Conservation (phyloP, 2,113 vertebrate species). For the Calidris pygmaea region DNA sequence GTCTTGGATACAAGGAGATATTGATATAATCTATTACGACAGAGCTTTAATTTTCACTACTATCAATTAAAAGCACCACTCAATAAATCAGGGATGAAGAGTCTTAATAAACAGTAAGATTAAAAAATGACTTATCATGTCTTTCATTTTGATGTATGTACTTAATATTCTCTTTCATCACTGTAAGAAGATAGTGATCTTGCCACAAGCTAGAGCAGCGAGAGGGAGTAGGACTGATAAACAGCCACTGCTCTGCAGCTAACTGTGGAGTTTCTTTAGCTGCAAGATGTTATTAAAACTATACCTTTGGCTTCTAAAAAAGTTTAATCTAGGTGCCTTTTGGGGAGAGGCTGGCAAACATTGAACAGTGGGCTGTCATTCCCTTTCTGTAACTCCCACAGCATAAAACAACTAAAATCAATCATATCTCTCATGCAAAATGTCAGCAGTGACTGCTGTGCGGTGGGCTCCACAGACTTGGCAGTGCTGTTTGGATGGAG, state of each 20-base stretch:
- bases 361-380: neutral
- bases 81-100: slow-evolving; percentile 42
- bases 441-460: neutral
- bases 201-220: slow-evolving; percentile 36
- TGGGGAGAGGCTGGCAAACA: neutral
- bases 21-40: slow-evolving; percentile 5
- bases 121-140: neutral
- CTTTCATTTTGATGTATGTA: slow-evolving; percentile 61
- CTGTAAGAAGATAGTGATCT: slow-evolving; percentile 42
- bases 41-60: slow-evolving; percentile 48
- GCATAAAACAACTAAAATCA: neutral
- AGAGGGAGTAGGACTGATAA: neutral
- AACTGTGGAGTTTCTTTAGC: neutral
- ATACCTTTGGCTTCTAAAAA: neutral
- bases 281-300: slow-evolving; percentile 18
- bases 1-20: slow-evolving; percentile 9
- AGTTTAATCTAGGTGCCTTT: neutral
- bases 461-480: neutral
- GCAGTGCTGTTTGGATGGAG: neutral
- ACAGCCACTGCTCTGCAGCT: neutral
- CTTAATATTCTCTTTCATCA: slow-evolving; percentile 66
- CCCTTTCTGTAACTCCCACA: neutral
- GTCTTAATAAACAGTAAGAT: slow-evolving; percentile 47
- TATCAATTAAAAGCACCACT: slow-evolving; percentile 45
- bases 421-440: neutral